These are phyloP conservation scores for Eueides isabella DNA, from an alignment of 1,140 invertebrate genomes.

Conservation along the genomic window DNA sequence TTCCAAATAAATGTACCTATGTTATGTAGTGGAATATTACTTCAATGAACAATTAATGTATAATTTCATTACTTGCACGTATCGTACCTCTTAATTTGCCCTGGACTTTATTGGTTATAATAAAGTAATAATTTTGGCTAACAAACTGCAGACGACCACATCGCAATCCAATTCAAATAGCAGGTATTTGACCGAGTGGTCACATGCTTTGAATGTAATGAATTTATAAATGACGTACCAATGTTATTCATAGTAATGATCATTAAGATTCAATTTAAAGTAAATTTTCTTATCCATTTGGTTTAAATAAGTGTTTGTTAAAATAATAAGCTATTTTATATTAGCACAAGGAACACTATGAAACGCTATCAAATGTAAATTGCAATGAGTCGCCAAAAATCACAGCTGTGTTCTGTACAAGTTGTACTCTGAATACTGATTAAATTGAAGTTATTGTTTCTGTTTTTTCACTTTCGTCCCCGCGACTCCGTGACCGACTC, in stretches of 20 bases:
- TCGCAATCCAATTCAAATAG: slow-evolving; percentile 63
- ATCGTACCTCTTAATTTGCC: slow-evolving; percentile 11
- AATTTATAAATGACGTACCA: slow-evolving; percentile 48
- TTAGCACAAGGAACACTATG: not conserved
- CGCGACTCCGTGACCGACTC: slow-evolving; percentile 49
- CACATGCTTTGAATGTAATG: slow-evolving; percentile 53
- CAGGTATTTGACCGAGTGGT: slow-evolving; percentile 70
- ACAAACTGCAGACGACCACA: slow-evolving; percentile 56
- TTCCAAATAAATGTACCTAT: not conserved
- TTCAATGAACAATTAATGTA: not conserved
- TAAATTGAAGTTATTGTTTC: slow-evolving; percentile 73
- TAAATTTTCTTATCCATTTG: not conserved
- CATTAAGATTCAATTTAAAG: no score
- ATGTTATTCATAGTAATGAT: slow-evolving; percentile 50
- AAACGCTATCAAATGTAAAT: not conserved
- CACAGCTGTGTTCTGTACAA: slow-evolving; percentile 64
- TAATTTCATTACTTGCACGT: no score
- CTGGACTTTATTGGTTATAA: slow-evolving; percentile 58
- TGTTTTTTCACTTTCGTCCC: slow-evolving; percentile 72
- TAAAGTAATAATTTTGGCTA: slow-evolving; percentile 55
- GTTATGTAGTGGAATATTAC: not conserved
- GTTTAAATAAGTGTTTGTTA: not conserved
- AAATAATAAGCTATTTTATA: not conserved
- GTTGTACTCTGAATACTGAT: slow-evolving; percentile 73
- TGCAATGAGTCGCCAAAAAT: slow-evolving; percentile 65